Evolutionary conservation across 2,888 invertebrate genomes (phyloP).

Genomic region (Taenaris catops): DNA sequence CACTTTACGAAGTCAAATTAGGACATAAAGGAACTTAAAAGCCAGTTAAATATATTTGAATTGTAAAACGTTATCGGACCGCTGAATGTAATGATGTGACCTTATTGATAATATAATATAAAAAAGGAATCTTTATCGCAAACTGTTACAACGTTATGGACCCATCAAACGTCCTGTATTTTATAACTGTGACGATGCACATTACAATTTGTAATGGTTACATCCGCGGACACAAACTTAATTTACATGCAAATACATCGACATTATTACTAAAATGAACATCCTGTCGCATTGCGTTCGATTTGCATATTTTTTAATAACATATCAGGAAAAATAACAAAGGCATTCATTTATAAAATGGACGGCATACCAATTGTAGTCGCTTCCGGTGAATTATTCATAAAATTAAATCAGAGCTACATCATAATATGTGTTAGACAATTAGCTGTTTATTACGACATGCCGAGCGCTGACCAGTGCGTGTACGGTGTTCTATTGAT

Average conservation of each 20-base stretch:
- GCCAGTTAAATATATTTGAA: conserved; percentile 4
- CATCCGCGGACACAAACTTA: conserved; percentile 63
- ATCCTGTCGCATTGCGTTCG: conserved; percentile 67
- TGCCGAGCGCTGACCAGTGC: conserved; percentile 14
- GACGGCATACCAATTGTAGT: conserved; percentile 59
- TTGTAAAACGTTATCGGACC: conserved; percentile 9
- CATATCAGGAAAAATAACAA: conserved; percentile 66
- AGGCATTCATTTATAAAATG: conserved; percentile 55
- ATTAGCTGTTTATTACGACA: conserved; percentile 46
- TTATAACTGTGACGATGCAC: conserved; percentile 53
- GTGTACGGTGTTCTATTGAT: no score
- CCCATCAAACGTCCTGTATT: conserved; percentile 37
- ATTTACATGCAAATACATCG: conserved; percentile 75
- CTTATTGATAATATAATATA: conserved; percentile 14
- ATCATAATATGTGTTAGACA: conserved; percentile 55
- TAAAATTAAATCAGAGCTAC: conserved; percentile 65
- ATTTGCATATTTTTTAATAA: conserved; percentile 79
- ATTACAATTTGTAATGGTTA: conserved; percentile 65
- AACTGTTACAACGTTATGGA: conserved; percentile 22
- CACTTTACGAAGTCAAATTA: conserved; percentile 4
- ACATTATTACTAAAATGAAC: conserved; percentile 72
- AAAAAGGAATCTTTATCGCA: conserved; percentile 21
- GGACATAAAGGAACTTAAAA: conserved; percentile 1
- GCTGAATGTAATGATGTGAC: conserved; percentile 9
- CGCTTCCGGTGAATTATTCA: conserved; percentile 72